Evolutionary conservation across 1,140 invertebrate genomes (phyloP), one percentile per base, ranked within the genome.

Genomic region (Macrobrachium rosenbergii): DNA sequence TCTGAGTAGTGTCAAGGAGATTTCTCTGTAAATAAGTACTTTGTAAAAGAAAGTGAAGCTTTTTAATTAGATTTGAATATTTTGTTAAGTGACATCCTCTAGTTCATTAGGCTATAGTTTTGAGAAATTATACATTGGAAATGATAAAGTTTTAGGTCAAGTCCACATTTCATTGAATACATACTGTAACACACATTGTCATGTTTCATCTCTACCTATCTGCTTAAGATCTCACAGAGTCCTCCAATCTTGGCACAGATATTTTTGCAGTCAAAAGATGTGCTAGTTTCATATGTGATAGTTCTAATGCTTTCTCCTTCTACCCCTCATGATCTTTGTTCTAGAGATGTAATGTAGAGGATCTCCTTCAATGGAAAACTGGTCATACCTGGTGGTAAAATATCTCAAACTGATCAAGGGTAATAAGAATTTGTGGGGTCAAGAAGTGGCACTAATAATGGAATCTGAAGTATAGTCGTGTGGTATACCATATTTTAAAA

Each of bases 241-340:
- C 28, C 28, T 37, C 28, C 28, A 37, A 37, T 37, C 28, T 87
- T 77, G 84, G 64, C 84, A 79, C 69, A 87, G 79, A 81, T 87
- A 87, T 87, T 87, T 87, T 87, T 87, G 84, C 84, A 87, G 84
- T 87, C 84, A 37, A 37, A 37, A 87, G 84, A 87, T 87, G 84
- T 87, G 84, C 84, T 87, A 87, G 84, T 87, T 87, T 87, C 84
- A 81, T 87, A 87, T 87, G 84, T 87, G 84, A 87, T 87, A 87
- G 84, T 87, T 78, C 75, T 80, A 80, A 87, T 87, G 84, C 84
- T 87, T 87, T 87, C 77, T 67, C 84, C 77, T 87, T 87, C 77
- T 78, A 87, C 77, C 80, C 84, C 62, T 63, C 45, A 76, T 62
- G 63, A 52, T 60, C 37, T 87, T 76, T 73, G 63, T 78, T 69